A percentile compares a stretch with the other conserved stretches of the same genome.
Conservation (phyloP, 2,888 invertebrate species). For the Macaria liturata region DNA sequence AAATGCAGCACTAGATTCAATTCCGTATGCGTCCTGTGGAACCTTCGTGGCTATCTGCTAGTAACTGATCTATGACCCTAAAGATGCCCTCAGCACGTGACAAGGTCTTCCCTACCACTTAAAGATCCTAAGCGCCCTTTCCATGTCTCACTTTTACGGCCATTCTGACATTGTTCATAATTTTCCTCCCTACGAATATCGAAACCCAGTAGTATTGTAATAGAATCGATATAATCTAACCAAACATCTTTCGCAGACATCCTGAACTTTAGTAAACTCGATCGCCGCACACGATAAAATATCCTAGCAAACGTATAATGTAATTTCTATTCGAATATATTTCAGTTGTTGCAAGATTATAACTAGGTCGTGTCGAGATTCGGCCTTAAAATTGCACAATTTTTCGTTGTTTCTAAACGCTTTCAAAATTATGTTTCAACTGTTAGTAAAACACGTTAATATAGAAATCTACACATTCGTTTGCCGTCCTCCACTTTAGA, state of each 20-base stretch:
- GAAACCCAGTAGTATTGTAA: conserved; percentile 23
- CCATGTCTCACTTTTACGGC: conserved; percentile 63
- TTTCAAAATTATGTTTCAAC: conserved; percentile 33
- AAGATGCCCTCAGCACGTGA: conserved; percentile 72
- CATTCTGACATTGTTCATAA: conserved; percentile 55
- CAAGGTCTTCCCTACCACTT: conserved; percentile 60
- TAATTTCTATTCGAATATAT: conserved; percentile 29
- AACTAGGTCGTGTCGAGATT: conserved; percentile 36
- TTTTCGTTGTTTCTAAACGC: conserved; percentile 34
- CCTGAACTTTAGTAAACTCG: conserved; percentile 20
- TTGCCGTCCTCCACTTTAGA: background rate
- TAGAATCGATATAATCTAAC: conserved; percentile 9
- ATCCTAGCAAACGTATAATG: conserved; percentile 14
- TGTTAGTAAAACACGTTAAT: conserved; percentile 23
- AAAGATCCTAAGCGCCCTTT: conserved; percentile 49
- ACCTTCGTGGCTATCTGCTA: conserved; percentile 59
- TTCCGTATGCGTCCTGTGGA: conserved; percentile 50
- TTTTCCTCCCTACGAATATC: conserved; percentile 40
- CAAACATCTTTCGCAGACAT: conserved; percentile 27
- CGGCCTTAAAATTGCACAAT: conserved; percentile 35
- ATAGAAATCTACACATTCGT: conserved; percentile 7
- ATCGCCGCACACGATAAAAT: conserved; percentile 13
- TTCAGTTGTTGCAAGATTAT: conserved; percentile 35
- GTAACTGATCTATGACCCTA: conserved; percentile 64
- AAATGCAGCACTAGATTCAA: conserved; percentile 51